These are phyloP conservation scores for Orius laevigatus DNA, from an alignment of 1,140 invertebrate genomes.

Conservation along the genomic window DNA sequence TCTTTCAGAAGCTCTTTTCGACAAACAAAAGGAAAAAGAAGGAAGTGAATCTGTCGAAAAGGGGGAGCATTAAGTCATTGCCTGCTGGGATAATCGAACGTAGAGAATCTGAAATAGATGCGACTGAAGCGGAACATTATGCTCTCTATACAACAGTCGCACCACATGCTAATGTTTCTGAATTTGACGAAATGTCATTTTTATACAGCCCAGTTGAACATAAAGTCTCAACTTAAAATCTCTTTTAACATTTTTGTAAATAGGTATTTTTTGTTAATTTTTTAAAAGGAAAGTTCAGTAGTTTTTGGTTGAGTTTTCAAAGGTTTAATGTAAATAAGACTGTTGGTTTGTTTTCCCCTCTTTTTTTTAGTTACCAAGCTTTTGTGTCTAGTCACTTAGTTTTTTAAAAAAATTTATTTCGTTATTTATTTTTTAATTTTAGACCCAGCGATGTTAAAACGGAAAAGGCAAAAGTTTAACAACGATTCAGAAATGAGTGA, in stretches of 20 bases:
- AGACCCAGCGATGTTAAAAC: constrained; percentile 33
- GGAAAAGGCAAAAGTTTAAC: constrained; percentile 41
- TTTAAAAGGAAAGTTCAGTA: neutral
- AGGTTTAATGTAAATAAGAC: neutral
- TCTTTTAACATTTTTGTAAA: neutral
- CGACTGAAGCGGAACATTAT: constrained; percentile 69
- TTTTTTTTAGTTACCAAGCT: constrained; percentile 13
- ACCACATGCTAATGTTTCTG: constrained; percentile 63
- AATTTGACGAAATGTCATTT: constrained; percentile 72
- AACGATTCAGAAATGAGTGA: constrained; percentile 33
- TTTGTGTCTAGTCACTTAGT: constrained; percentile 22
- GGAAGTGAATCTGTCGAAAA: constrained; percentile 11
- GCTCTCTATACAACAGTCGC: constrained; percentile 68
- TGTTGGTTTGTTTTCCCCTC: constrained; percentile 5
- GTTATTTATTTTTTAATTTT: constrained; percentile 23
- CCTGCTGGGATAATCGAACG: constrained; percentile 29
- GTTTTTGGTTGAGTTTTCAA: constrained; percentile 3
- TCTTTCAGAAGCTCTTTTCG: constrained; percentile 50
- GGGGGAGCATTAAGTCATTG: constrained; percentile 16
- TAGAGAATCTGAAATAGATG: constrained; percentile 24
- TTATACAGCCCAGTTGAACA: constrained; percentile 71
- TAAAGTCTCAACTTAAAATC: constrained; percentile 14
- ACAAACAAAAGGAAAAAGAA: constrained; percentile 20
- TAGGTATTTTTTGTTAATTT: neutral
- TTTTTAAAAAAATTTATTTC: constrained; percentile 26